phyloP scores from a whole-genome alignment of 2,797 vertebrate species.

The Poliocrania exsul region DNA sequence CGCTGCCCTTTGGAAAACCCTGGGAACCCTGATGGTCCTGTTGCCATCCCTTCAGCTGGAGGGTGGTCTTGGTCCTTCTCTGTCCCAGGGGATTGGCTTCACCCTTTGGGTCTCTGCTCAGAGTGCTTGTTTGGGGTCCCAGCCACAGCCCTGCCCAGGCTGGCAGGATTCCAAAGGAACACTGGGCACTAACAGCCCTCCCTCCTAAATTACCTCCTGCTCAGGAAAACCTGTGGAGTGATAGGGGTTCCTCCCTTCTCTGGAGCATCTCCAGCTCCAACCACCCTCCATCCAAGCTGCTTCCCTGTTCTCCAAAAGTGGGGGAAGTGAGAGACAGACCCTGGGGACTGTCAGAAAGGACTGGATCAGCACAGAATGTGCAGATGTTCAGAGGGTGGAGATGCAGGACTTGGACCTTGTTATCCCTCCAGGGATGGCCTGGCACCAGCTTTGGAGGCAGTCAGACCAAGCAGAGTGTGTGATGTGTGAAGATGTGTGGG shows the following conservation, averaged over 20 bases:
- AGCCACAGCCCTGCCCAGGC: neutral
- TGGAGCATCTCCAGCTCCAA: neutral
- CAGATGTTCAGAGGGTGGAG: neutral
- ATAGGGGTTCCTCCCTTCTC: neutral
- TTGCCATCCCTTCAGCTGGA: neutral
- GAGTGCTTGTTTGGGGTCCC: neutral
- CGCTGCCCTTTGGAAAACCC: neutral
- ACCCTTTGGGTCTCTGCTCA: neutral
- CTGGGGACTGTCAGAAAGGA: neutral
- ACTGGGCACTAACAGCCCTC: too few relatives aligned
- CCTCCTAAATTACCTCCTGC: neutral
- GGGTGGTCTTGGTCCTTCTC: neutral
- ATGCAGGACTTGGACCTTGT: neutral
- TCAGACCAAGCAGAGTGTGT: neutral
- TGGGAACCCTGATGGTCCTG: neutral
- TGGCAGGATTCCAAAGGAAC: neutral
- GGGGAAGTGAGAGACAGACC: neutral
- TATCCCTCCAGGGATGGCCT: neutral
- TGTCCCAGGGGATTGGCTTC: neutral
- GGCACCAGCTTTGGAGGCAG: neutral
- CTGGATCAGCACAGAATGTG: neutral
- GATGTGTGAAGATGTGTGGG: neutral
- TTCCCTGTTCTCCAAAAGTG: neutral
- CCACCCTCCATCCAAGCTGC: too few relatives aligned
- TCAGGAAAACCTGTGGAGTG: neutral